These are phyloP conservation scores for Mirounga angustirostris DNA, from an alignment of 2,113 vertebrate species.

Conservation along the genomic window DNA sequence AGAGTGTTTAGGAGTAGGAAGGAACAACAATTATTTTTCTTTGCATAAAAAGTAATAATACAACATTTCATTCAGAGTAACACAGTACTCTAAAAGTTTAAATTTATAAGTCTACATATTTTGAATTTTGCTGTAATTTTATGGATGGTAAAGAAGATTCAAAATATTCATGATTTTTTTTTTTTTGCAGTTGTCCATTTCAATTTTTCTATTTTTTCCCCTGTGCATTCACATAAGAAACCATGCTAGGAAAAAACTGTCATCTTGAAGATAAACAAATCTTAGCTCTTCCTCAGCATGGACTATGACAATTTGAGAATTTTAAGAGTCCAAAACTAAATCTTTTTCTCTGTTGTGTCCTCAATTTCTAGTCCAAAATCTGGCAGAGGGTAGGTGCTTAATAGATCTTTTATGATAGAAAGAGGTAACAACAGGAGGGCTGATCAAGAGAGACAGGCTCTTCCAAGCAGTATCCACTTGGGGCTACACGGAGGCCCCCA, in stretches of 20 bases:
- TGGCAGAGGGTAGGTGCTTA: background rate
- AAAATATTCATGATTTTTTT: background rate
- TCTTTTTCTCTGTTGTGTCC: background rate
- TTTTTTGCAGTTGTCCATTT: background rate
- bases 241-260: background rate
- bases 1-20: background rate
- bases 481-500: fast-evolving
- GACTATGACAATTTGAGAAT: background rate
- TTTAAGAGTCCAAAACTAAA: background rate
- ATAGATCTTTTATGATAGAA: background rate
- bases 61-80: background rate
- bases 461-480: background rate
- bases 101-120: slow-evolving; percentile 2
- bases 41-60: background rate
- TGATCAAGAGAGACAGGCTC: background rate
- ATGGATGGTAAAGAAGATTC: background rate
- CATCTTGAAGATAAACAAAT: background rate
- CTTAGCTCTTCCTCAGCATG: background rate
- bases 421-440: background rate
- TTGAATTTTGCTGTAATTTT: background rate
- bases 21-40: background rate
- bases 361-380: background rate
- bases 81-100: background rate
- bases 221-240: background rate
- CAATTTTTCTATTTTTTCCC: background rate